Conservation (phyloP, 2,113 vertebrate species). For the Melozone crissalis region DNA sequence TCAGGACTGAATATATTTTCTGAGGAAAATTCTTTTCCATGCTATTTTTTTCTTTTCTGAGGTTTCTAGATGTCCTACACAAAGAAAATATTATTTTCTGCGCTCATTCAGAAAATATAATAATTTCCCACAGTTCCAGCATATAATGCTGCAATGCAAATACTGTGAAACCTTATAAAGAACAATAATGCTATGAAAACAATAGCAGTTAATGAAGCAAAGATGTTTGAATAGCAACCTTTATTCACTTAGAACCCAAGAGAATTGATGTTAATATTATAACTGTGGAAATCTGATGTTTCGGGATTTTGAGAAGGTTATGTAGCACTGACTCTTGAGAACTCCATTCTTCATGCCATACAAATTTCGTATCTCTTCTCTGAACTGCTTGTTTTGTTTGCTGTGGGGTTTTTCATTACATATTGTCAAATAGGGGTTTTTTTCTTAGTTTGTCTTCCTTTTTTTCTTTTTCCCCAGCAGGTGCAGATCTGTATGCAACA, state of each 20-base stretch:
- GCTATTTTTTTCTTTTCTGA: neutral
- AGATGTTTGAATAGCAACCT: neutral
- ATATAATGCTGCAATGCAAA: neutral
- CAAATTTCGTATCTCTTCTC: neutral
- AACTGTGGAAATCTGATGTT: neutral
- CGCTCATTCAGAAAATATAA: neutral
- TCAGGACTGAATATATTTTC: neutral
- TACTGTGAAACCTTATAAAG: neutral
- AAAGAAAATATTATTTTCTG: neutral
- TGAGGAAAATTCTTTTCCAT: neutral
- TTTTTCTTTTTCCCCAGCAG: neutral
- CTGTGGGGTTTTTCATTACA: neutral
- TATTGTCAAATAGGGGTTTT: accelerated
- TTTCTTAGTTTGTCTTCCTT: neutral
- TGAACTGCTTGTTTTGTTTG: neutral
- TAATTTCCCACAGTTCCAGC: neutral
- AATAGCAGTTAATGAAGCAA: neutral
- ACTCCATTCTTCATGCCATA: neutral
- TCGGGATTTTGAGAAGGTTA: neutral
- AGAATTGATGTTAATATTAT: neutral
- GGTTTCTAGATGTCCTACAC: neutral
- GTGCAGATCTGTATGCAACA: neutral
- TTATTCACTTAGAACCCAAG: neutral
- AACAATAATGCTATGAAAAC: neutral
- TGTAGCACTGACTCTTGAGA: neutral